A percentile compares a stretch with the other conserved stretches of the same genome.
Conservation (phyloP, 2,888 invertebrate genomes). For the Synergus gifuensis region DNA sequence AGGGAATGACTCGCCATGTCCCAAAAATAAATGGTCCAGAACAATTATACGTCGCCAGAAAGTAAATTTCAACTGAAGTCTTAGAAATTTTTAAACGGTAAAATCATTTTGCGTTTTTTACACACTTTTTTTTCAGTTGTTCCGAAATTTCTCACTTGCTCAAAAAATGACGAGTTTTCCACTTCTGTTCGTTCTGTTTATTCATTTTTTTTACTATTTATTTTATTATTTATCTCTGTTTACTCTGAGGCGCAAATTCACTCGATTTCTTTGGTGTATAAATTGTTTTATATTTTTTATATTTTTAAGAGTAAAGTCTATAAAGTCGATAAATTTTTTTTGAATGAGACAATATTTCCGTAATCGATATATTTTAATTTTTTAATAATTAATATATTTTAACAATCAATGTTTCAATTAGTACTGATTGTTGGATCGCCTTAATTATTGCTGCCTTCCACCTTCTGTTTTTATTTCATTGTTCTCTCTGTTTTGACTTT, state of each 20-base stretch:
- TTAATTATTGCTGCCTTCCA: no score
- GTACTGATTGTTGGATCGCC: no score
- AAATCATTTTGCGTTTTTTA: neutral
- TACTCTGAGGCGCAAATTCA: neutral
- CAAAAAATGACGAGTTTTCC: neutral
- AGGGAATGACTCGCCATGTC: conserved; percentile 65
- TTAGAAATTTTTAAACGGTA: neutral
- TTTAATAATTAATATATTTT: no score
- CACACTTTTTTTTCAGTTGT: neutral
- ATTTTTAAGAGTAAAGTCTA: no score
- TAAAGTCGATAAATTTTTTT: no score
- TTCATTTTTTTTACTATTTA: neutral
- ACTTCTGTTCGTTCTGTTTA: neutral
- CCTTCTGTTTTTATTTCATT: no score
- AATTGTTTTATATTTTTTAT: no score
- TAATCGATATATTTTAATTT: no score
- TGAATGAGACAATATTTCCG: no score
- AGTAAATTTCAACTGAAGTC: conserved; percentile 45
- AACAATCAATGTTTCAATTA: no score
- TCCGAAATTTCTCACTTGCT: neutral
- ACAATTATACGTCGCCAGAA: conserved; percentile 48
- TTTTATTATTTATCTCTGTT: neutral
- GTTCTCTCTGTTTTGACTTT: no score
- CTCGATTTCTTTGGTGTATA: neutral
- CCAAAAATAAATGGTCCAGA: conserved; percentile 62